A percentile compares a stretch with the other conserved stretches of the same genome.
phyloP scores from a whole-genome alignment of 2,113 vertebrate genomes.

The Alethe castanea region DNA sequence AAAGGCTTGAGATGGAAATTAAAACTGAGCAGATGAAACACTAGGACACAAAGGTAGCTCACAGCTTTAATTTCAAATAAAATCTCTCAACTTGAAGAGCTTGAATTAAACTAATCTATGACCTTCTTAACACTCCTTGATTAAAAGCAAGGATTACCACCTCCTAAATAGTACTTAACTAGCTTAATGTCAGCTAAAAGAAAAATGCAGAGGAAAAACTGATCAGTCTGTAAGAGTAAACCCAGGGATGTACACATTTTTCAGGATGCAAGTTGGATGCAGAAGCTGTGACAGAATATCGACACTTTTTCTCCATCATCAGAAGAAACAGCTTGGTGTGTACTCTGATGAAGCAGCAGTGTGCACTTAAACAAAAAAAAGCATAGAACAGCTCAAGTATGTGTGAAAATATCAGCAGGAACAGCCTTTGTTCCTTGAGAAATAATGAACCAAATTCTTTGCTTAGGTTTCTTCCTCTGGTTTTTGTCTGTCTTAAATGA shows the following conservation, averaged over 20 bases:
- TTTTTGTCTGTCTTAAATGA: background rate
- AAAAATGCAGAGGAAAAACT: background rate
- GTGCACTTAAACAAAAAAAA: background rate
- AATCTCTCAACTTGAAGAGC: background rate
- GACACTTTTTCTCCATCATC: background rate
- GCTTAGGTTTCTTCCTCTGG: background rate
- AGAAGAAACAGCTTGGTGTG: background rate
- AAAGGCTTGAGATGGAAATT: background rate
- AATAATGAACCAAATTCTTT: background rate
- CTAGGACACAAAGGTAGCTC: background rate
- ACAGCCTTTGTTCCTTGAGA: background rate
- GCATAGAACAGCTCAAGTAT: background rate
- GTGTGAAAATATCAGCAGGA: background rate
- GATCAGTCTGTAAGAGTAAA: background rate
- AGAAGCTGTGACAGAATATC: background rate
- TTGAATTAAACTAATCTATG: background rate
- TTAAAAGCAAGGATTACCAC: background rate
- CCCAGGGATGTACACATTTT: background rate
- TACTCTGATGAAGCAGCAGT: background rate
- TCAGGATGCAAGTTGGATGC: background rate
- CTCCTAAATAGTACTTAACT: background rate
- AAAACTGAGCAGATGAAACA: background rate
- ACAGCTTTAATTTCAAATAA: constrained; percentile 18
- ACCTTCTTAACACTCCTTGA: background rate
- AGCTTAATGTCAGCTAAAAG: background rate